Evolutionary conservation across 2,113 vertebrate genomes (phyloP).

Genomic region (Odontophorus gujanensis): DNA sequence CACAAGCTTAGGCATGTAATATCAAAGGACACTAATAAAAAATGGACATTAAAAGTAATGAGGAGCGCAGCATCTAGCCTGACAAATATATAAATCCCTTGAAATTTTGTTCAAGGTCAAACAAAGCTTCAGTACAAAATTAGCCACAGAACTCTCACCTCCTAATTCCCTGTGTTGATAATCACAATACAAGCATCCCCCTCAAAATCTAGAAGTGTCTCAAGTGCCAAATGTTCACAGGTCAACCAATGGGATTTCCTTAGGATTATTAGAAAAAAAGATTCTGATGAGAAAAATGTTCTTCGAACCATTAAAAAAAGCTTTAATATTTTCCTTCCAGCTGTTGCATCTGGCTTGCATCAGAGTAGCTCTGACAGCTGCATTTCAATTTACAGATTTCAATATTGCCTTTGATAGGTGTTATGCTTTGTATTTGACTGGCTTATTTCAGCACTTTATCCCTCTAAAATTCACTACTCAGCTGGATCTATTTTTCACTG

Average conservation of each 20-base stretch:
- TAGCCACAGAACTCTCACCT: neutral
- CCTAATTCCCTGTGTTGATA: neutral
- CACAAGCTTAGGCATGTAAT: neutral
- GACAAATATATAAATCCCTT: neutral
- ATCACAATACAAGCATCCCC: neutral
- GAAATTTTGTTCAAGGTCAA: neutral
- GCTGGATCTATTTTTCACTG: constrained; percentile 67
- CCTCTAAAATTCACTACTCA: constrained; percentile 44
- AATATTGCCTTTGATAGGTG: constrained; percentile 57
- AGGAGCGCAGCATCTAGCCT: neutral
- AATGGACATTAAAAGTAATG: neutral
- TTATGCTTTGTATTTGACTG: constrained; percentile 38
- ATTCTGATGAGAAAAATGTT: constrained; percentile 5
- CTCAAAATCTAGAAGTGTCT: constrained; percentile 6
- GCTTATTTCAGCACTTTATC: constrained; percentile 50
- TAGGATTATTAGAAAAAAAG: constrained; percentile 29
- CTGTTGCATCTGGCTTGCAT: constrained; percentile 30
- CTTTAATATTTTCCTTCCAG: constrained; percentile 37
- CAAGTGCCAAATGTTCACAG: neutral
- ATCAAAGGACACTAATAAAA: neutral
- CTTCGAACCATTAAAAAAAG: neutral
- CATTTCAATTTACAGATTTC: constrained; percentile 53
- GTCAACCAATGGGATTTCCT: constrained; percentile 28
- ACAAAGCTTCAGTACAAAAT: neutral
- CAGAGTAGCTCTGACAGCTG: constrained; percentile 43